These are phyloP conservation scores for Thamnaconus septentrionalis DNA, from an alignment of 2,113 vertebrate genomes.

Conservation along the genomic window DNA sequence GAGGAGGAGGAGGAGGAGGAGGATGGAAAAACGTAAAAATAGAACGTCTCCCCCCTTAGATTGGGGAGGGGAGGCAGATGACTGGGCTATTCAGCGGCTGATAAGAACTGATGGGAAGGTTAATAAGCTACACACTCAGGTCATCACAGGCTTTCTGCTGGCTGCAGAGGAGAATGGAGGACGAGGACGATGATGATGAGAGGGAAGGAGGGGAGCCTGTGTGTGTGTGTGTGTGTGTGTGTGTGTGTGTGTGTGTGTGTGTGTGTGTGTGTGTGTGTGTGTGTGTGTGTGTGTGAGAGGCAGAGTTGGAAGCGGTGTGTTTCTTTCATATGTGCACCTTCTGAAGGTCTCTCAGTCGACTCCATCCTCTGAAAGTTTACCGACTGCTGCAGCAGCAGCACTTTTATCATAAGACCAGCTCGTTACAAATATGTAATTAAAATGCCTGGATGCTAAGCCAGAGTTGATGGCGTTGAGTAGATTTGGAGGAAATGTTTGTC, in stretches of 20 bases:
- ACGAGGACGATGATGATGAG: slow-evolving; percentile 35
- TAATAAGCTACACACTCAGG: slow-evolving; percentile 76
- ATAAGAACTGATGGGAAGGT: slow-evolving; percentile 76
- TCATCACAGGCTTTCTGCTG: slow-evolving; percentile 67
- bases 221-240: slow-evolving; percentile 15
- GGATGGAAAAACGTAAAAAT: neutral
- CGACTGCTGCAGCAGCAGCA: too few relatives aligned
- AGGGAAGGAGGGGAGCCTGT: slow-evolving; percentile 30
- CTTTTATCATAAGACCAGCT: too few relatives aligned
- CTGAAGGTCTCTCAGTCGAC: too few relatives aligned
- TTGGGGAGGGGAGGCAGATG: slow-evolving; percentile 62
- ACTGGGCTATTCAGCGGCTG: slow-evolving; percentile 67
- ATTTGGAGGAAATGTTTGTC: too few relatives aligned
- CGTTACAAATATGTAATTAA: too few relatives aligned
- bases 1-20: too few relatives aligned
- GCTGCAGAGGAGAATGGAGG: slow-evolving; percentile 59
- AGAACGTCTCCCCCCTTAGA: slow-evolving; percentile 52
- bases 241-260: neutral
- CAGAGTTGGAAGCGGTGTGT: slow-evolving; percentile 21
- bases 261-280: too few relatives aligned
- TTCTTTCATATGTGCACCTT: slow-evolving; percentile 34
- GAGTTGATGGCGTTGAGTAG: too few relatives aligned
- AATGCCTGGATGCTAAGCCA: too few relatives aligned
- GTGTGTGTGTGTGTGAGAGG: too few relatives aligned
- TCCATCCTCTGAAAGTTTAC: too few relatives aligned